These are phyloP conservation scores for Colinus virginianus DNA, from an alignment of 2,113 vertebrate species.

Conservation along the genomic window DNA sequence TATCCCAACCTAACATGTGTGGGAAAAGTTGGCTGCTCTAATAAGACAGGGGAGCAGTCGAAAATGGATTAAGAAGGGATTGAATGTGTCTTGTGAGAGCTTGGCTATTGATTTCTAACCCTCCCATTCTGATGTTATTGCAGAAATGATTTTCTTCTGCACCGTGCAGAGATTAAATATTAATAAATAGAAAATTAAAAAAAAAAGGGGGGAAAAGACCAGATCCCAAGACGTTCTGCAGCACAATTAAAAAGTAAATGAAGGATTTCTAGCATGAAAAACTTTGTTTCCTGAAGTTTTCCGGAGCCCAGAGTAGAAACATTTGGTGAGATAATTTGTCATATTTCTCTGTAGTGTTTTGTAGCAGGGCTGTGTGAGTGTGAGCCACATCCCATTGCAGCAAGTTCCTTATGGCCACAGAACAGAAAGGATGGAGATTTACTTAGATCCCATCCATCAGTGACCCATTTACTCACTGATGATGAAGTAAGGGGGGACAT, in stretches of 20 bases:
- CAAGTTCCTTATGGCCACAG: not conserved
- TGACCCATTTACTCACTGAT: conserved; percentile 64
- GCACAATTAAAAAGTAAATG: conserved; percentile 59
- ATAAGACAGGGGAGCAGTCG: conserved; percentile 17
- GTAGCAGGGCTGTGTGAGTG: not conserved
- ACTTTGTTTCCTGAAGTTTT: conserved; percentile 31
- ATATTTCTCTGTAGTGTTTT: not conserved
- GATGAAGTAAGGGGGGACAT: conserved; percentile 28
- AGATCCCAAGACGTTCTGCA: conserved; percentile 3
- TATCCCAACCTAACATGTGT: not conserved
- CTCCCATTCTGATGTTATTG: conserved; percentile 26
- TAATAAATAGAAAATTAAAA: conserved; percentile 63
- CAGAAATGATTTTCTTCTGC: conserved; percentile 58
- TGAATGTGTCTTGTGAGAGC: conserved; percentile 59
- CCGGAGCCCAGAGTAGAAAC: not conserved
- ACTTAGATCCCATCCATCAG: conserved; percentile 1
- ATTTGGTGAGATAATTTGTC: not conserved
- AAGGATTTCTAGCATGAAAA: conserved; percentile 11
- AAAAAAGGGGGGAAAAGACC: not conserved
- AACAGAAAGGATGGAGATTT: conserved; percentile 12
- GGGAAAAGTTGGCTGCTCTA: conserved; percentile 1
- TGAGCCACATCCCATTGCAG: not conserved
- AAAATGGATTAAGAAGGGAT: conserved; percentile 40
- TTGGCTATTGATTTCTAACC: conserved; percentile 50
- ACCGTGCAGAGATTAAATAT: conserved; percentile 60